Evolutionary conservation across 2,797 vertebrate species (phyloP).

Genomic region (Periophthalmus magnuspinnatus): DNA sequence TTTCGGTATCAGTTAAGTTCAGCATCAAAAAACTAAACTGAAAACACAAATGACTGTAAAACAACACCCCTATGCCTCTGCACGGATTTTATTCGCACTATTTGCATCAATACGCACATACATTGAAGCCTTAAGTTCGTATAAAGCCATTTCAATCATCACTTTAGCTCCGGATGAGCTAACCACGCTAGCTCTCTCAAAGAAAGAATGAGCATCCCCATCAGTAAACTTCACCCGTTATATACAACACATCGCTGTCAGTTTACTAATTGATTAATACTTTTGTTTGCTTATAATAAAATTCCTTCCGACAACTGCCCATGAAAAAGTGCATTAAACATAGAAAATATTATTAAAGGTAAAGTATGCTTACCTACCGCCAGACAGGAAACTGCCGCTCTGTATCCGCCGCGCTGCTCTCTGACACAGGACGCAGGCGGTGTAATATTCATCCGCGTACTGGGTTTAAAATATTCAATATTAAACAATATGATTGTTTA

Average conservation of each 20-base stretch:
- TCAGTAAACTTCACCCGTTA: slow-evolving; percentile 10
- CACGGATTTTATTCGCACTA: rapidly evolving
- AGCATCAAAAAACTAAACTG: slow-evolving; percentile 13
- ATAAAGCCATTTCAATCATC: neutral
- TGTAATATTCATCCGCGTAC: slow-evolving; percentile 51
- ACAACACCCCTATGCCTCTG: rapidly evolving
- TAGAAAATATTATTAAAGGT: slow-evolving; percentile 15
- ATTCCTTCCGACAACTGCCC: rapidly evolving
- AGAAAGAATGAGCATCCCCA: slow-evolving; percentile 63
- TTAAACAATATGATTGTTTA: neutral
- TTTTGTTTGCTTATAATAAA: rapidly evolving
- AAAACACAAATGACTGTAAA: slow-evolving; percentile 21
- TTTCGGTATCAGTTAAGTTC: slow-evolving; percentile 12
- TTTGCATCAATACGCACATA: rapidly evolving
- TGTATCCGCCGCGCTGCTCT: slow-evolving; percentile 45
- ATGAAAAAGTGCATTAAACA: neutral
- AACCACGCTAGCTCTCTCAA: slow-evolving; percentile 44
- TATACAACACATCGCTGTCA: neutral
- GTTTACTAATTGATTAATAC: rapidly evolving
- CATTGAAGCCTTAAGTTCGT: rapidly evolving
- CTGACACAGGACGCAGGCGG: neutral
- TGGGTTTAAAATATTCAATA: neutral
- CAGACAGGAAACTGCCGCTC: slow-evolving; percentile 62
- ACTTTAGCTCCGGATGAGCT: slow-evolving; percentile 37
- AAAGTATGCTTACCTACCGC: slow-evolving; percentile 62